Evolutionary conservation across 2,888 invertebrate species (phyloP), one percentile per base, ranked within the genome.

Genomic region (Eumerus sabulonum): DNA sequence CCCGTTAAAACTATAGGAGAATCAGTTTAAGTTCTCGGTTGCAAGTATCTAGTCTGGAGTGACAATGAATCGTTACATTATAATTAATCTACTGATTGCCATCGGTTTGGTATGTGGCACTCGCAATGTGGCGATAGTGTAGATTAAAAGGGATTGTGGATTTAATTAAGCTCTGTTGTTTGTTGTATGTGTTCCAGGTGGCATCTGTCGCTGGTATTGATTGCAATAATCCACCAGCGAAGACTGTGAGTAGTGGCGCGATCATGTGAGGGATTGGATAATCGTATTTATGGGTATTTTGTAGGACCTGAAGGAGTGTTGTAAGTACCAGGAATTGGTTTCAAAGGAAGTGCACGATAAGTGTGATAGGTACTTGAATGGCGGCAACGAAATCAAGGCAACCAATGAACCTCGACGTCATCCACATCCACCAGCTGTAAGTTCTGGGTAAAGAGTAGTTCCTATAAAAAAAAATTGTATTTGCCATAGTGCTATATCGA

Each of bases 121-220:
- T 36, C n/a, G 54, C 54, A n/a, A n/a, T n/a, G 7, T 7, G 27
- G 27, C 27, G n/a, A n/a, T n/a, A n/a, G n/a, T n/a, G n/a, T n/a
- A n/a, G n/a, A n/a, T n/a, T 27, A 4, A 27, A 27, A 27, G 2
- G 7, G 27, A 17, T 59, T 40, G 53, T 59, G 59, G 53, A 59
- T 53, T 57, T 57, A 63, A 53, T 47, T 27, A 73, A 77, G 77
- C 53, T 67, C 19, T 63, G 40, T 38, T 63, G 19, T 48, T n/a
- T 73, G 11, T 73, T 64, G n/a, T 73, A 79, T 60, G 48, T 79
- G 48, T 74, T 74, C 18, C 64, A 73, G 74, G 42, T 70, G 13
- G 79, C 74, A 7, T n/a, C 48, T 18, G 60, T 64, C 0, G 56
- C 9, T 12, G 68, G 68, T 9, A 40, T 47, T 35, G 74, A 74